phyloP scores from a whole-genome alignment of 1,140 invertebrate species.

The Pachypsylla venusta region DNA sequence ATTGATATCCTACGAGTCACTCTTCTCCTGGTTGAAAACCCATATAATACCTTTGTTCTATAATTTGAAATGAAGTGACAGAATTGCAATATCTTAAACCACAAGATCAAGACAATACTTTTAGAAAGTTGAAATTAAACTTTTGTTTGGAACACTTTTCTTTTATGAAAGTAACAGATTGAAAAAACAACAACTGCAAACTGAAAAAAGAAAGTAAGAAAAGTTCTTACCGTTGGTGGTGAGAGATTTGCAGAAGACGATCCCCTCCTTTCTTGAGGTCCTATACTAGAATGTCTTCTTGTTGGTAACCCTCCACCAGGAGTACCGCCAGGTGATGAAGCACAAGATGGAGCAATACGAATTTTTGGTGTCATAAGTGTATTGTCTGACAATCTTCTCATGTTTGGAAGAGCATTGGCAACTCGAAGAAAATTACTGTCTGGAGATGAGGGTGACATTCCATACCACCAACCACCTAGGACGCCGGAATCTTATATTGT shows the following conservation, averaged over 20 bases:
- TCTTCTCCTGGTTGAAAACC: no score
- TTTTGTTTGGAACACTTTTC: no score
- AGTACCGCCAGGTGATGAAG: constrained; percentile 67
- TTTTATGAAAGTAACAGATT: no score
- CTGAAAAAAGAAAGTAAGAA: neutral
- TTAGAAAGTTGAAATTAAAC: no score
- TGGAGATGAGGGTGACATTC: constrained; percentile 52
- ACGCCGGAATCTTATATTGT: constrained; percentile 37
- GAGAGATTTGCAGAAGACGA: constrained; percentile 65
- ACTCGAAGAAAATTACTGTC: constrained; percentile 78
- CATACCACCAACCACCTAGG: constrained; percentile 55
- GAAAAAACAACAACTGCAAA: constrained; percentile 11
- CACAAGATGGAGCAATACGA: constrained; percentile 65
- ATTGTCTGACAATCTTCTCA: constrained; percentile 72
- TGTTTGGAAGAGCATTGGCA: constrained; percentile 59
- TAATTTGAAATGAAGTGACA: no score
- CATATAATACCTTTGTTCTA: no score
- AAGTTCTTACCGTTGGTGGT: constrained; percentile 57
- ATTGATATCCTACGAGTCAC: no score
- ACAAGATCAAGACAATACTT: no score
- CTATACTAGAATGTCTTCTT: constrained; percentile 73
- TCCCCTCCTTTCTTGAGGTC: constrained; percentile 67
- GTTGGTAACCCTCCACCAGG: constrained; percentile 62
- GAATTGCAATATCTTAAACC: no score
- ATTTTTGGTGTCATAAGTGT: constrained; percentile 79